Percentiles rank a stretch among this genome's conserved stretches.
phyloP scores from a whole-genome alignment of 2,113 vertebrate species.

The Ascaphus truei region DNA sequence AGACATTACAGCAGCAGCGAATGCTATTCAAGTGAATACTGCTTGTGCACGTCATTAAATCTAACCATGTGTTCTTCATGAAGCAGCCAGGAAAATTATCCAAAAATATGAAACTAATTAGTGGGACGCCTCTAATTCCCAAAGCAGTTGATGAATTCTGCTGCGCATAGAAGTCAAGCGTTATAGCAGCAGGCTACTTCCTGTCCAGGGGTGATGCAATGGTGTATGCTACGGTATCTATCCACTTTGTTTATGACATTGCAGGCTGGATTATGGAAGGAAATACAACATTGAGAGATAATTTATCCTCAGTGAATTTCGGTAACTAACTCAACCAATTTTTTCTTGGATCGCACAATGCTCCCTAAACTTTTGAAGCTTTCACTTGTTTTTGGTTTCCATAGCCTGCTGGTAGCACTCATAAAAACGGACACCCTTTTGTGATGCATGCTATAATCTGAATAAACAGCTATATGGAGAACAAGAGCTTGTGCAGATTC shows the following conservation, averaged over 20 bases:
- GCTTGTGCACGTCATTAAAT: not conserved
- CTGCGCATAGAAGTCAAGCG: not conserved
- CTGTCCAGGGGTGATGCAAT: not conserved
- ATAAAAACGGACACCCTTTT: too few relatives aligned
- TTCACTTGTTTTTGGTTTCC: too few relatives aligned
- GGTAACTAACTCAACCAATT: not conserved
- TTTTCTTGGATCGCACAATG: not conserved
- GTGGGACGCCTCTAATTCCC: slow-evolving; percentile 14
- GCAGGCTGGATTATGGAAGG: not conserved
- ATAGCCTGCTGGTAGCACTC: too few relatives aligned
- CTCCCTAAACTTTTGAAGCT: too few relatives aligned
- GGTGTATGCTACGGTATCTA: not conserved
- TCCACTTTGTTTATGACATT: not conserved
- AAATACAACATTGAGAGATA: not conserved
- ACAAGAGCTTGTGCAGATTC: too few relatives aligned
- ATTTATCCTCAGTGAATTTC: not conserved
- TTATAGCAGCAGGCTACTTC: slow-evolving; percentile 8
- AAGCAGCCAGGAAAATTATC: slow-evolving; percentile 23
- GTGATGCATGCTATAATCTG: too few relatives aligned
- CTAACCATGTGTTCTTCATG: slow-evolving; percentile 11
- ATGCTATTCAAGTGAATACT: not conserved
- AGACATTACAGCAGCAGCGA: too few relatives aligned
- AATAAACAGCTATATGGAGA: too few relatives aligned
- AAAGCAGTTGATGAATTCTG: not conserved
- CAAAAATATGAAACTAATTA: slow-evolving; percentile 32